Evolutionary conservation across 2,113 vertebrate species (phyloP), one percentile per base, ranked within the genome.

Genomic region (Corythornis cristatus): DNA sequence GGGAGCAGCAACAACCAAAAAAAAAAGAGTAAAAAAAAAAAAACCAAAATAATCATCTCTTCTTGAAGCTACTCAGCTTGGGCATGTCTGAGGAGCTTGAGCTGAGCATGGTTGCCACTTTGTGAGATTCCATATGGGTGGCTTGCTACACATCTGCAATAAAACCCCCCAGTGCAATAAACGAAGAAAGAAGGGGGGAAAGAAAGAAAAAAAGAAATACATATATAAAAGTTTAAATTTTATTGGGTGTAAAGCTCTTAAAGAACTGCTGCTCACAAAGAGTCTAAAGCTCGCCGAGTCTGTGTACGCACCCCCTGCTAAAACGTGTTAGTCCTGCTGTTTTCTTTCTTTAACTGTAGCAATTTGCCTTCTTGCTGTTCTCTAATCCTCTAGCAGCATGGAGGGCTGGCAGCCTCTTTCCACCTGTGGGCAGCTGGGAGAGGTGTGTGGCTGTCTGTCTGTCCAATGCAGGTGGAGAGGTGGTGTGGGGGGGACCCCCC

Each of bases 211-310:
- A 54, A 29, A 54, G 15, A 54, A 29, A 62, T 28, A 37, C 25
- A 96, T 89, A 95, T 96, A 98, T 96, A 96, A 92, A 98, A 94
- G 71, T 97, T 97, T 96, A 96, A 74, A 95, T 97, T 98, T 98
- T 98, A 98, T 97, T 97, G 95, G 96, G 97, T 98, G 95, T 96
- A 97, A 98, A 97, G 97, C 96, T 97, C 96, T 97, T 98, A 97
- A 98, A 97, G 96, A 95, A 95, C 94, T 95, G 74, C 94, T 94
- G 93, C 82, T 97, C 88, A 84, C 95, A 92, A 92, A 86, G 80
- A 86, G 80, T 79, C 81, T 86, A 94, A 94, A 96, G 95, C 92
- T 93, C 91, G 89, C 87, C 71, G 93, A 89, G 80, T 88, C 88
- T 68, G 73, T 11, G 43, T 92, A 94, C 8, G 11, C 68, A 95